These are phyloP conservation scores for Pungitius pungitius DNA, from an alignment of 2,113 vertebrate genomes.

Conservation along the genomic window DNA sequence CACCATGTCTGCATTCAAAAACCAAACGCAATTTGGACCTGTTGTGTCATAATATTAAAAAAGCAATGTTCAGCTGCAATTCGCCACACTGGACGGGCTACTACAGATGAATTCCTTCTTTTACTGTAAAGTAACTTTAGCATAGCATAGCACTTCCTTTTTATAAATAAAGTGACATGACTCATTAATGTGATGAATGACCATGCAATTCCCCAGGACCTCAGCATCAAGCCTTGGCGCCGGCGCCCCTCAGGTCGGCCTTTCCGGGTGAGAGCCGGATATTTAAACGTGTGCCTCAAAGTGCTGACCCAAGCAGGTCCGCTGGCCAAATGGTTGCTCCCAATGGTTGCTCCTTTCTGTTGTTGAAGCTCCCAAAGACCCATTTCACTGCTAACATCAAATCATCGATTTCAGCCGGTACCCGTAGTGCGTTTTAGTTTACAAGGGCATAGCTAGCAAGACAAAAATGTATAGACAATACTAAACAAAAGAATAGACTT, in stretches of 20 bases:
- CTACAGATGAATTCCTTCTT: constrained; percentile 31
- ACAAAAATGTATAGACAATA: constrained; percentile 29
- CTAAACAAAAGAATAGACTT: constrained; percentile 23
- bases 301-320: constrained; percentile 77
- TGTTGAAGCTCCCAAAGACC: constrained; percentile 63
- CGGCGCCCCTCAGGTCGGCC: constrained; percentile 51
- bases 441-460: constrained; percentile 38
- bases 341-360: constrained; percentile 63
- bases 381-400: constrained; percentile 71
- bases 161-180: constrained; percentile 73
- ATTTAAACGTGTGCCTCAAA: constrained; percentile 64
- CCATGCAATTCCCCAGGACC: constrained; percentile 55
- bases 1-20: constrained; percentile 18
- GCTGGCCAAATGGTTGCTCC: constrained; percentile 61
- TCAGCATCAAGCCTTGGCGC: constrained; percentile 33
- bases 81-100: constrained; percentile 4
- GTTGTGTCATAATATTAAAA: constrained; percentile 28
- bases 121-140: constrained; percentile 50
- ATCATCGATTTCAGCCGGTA: constrained; percentile 70
- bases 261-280: constrained; percentile 66
- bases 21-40: constrained; percentile 12
- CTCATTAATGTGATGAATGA: constrained; percentile 79
- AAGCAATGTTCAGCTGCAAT: constrained; percentile 26
- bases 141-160: too few relatives aligned
- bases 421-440: constrained; percentile 49